Evolutionary conservation across 2,113 vertebrate species (phyloP).

Genomic region (Octodon degus): DNA sequence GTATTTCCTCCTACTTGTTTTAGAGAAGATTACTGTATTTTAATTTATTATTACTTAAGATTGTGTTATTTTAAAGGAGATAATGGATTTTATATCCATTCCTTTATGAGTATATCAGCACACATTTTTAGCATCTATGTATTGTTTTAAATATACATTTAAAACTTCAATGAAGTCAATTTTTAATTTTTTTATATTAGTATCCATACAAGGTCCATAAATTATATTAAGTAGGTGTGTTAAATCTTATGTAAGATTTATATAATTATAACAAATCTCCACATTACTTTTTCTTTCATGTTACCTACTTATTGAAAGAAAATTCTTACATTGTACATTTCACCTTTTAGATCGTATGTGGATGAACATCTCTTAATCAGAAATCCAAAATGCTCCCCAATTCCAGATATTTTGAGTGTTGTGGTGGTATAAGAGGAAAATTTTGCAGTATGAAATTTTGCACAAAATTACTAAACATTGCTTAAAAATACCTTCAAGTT

Average conservation of each 20-base stretch:
- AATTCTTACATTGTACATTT: conserved; percentile 37
- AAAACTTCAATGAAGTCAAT: not conserved
- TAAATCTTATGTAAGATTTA: not conserved
- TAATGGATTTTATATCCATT: not conserved
- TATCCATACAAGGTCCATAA: not conserved
- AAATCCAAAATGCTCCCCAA: not conserved
- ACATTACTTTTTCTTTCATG: not conserved
- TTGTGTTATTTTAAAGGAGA: conserved; percentile 23
- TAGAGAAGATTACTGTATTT: not conserved
- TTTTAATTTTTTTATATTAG: not conserved
- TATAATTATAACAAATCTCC: not conserved
- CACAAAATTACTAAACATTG: not conserved
- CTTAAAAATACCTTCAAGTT: not conserved
- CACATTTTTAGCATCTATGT: conserved; percentile 12
- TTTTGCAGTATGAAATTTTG: not conserved
- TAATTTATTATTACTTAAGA: not conserved
- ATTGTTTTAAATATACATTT: not conserved
- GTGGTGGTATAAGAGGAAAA: not conserved
- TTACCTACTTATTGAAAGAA: conserved; percentile 1
- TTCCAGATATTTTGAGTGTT: not conserved
- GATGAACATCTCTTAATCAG: not conserved
- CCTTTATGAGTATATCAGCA: not conserved
- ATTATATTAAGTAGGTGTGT: not conserved
- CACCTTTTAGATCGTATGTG: not conserved
- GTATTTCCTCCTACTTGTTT: not conserved